Evolutionary conservation across 2,797 vertebrate species (phyloP).

Genomic region (Crocidura indochinensis): DNA sequence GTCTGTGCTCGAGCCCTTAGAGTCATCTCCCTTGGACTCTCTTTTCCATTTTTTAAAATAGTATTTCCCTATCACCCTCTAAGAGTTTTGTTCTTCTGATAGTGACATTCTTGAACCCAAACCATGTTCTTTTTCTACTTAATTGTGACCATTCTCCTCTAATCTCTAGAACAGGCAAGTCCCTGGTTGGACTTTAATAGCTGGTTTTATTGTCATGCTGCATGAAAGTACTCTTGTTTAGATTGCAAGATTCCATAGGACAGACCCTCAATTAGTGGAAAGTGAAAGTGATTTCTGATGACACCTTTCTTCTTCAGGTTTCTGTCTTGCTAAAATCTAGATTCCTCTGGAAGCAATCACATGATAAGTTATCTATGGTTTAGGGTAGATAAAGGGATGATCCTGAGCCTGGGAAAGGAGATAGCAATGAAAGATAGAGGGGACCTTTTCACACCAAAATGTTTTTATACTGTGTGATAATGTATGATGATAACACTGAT

Average conservation of each 20-base stretch:
- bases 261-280: constrained; percentile 23
- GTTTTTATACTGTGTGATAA: not conserved
- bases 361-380: constrained; percentile 51
- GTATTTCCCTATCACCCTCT: constrained; percentile 49
- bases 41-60: constrained; percentile 51
- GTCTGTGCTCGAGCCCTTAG: too few relatives aligned
- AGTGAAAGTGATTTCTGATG: not conserved
- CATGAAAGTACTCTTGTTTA: constrained; percentile 53
- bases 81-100: constrained; percentile 47
- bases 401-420: not conserved
- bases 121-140: not conserved
- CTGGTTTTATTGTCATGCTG: constrained; percentile 4
- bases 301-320: not conserved
- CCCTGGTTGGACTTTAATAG: not conserved
- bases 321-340: constrained; percentile 57
- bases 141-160: not conserved
- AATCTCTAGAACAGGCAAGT: not conserved
- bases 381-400: constrained; percentile 51
- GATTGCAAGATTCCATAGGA: constrained; percentile 7
- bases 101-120: constrained; percentile 47
- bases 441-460: constrained; percentile 3
- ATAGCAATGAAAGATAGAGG: not conserved
- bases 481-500: not conserved
- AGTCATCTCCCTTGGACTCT: not conserved
- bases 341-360: not conserved